Conservation (phyloP, 35 echinoderm and acorn worm genomes). For the Lytechinus variegatus region DNA sequence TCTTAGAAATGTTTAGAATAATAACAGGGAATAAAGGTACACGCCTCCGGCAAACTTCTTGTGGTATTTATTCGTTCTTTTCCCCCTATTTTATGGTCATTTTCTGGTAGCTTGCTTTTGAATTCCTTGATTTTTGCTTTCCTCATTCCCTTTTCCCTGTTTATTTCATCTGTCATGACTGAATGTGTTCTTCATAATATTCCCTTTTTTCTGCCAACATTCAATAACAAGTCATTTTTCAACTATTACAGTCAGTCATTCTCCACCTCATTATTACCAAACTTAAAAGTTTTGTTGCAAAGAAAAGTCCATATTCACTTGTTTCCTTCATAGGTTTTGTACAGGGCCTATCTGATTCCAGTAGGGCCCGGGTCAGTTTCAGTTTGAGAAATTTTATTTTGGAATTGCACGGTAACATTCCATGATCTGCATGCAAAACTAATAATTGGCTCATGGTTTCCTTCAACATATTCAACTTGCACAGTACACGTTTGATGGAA, state of each 20-base stretch:
- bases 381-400: too few relatives aligned
- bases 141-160: neutral
- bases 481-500: too few relatives aligned
- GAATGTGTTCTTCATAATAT: neutral
- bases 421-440: too few relatives aligned
- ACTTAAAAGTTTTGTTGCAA: neutral
- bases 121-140: neutral
- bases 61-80: neutral
- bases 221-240: neutral
- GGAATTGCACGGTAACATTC: too few relatives aligned
- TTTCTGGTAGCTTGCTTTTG: neutral
- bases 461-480: too few relatives aligned
- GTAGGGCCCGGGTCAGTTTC: too few relatives aligned
- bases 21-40: slow-evolving; percentile 49
- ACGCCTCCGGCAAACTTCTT: neutral
- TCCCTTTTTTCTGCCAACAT: neutral
- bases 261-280: neutral
- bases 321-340: too few relatives aligned
- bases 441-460: too few relatives aligned
- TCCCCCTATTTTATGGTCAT: neutral
- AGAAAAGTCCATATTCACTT: too few relatives aligned
- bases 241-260: neutral
- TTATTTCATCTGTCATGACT: neutral
- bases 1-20: slow-evolving; percentile 55
- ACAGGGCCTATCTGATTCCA: too few relatives aligned